Evolutionary conservation across 2,797 vertebrate genomes (phyloP), one percentile per base, ranked within the genome.

Genomic region (Tachyglossus aculeatus): DNA sequence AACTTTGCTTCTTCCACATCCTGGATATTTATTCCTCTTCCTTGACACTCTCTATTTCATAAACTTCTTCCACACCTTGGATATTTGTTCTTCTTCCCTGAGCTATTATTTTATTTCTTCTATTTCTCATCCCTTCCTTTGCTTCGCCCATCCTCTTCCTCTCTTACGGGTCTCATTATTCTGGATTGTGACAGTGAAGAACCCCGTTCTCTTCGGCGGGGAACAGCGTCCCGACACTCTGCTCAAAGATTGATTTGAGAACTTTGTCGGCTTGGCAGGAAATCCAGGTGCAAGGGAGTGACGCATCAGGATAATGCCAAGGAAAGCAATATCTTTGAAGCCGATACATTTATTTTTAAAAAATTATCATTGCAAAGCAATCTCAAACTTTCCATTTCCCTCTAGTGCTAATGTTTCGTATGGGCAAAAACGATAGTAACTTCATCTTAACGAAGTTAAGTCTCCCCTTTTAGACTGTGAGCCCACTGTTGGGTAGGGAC

Each of bases 71-170:
- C 52, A 33, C n/a, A 36, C 67, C 54, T 53, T 27, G 41, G 54
- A 39, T 39, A 48, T 48, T 48, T 48, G 31, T 27, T 27, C 45
- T 48, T 48, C 58, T 25, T 48, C 47, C 37, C 65, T 65, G 22
- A 39, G 16, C 22, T n/a, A 21, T 38, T 39, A 39, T 63, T 64
- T 81, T 74, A 60, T 38, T 43, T 34, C 44, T 47, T 38, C 43
- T 34, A 37, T 47, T 25, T 52, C 29, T n/a, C 36, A 41, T 60
- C 69, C 68, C 79, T 80, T 62, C 64, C 38, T 41, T 39, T 18
- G 31, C 31, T 48, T 48, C 45, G 48, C 45, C n/a, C n/a, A 5
- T n/a, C 12, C 5, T 21, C 34, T 48, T 45, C 53, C 44, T 66
- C 52, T 21, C 33, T 38, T 24, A 55, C 32, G 55, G 36, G 36